Evolutionary conservation across 2,888 invertebrate species (phyloP), one percentile per base, ranked within the genome.

Genomic region (Flabesymbios commensalis): DNA sequence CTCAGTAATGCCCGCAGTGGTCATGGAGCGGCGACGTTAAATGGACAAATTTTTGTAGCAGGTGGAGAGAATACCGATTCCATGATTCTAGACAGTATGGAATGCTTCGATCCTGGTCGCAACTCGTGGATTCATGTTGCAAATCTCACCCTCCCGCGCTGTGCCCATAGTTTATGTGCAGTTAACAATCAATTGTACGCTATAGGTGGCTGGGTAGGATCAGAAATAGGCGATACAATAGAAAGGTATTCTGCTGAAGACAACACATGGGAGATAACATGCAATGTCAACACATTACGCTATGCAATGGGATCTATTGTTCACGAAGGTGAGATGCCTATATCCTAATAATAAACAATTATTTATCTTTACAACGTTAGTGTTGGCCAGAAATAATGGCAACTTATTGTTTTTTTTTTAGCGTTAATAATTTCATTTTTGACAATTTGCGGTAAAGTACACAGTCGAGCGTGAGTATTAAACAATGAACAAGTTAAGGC

Each of bases 121-220:
- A 72, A 73, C 58, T 69, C 73, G 43, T 79, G 79, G 77, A 73
- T 64, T 90, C 90, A 76, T 89, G 91, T 83, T 89, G 71, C 77
- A 7, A 70, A 72, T 24, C 69, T 80, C 73, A 76, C 69, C 3
- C 64, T 71, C 14, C 78, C 80, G 7, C 70, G 95, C 26, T 94
- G 93, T 83, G 94, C 93, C 81, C 92, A 94, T 79, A 94, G 94
- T 1, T 84, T 94, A 65, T 92, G 92, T 75, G 90, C 91, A 17
- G 87, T 91, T 82, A 89, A 91, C 71, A 92, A 91, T 31, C 88
- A 88, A 74, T 83, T 95, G 62, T 93, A 91, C 79, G 94, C 93
- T 0, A 88, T 95, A 72, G 94, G 95, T 45, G 95, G 95, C 2
- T 94, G 94, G 94, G 90, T 94, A 33, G 94, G 94, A 0, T 90